Evolutionary conservation across 2,797 vertebrate species (phyloP).

Genomic region (Acanthopagrus latus): DNA sequence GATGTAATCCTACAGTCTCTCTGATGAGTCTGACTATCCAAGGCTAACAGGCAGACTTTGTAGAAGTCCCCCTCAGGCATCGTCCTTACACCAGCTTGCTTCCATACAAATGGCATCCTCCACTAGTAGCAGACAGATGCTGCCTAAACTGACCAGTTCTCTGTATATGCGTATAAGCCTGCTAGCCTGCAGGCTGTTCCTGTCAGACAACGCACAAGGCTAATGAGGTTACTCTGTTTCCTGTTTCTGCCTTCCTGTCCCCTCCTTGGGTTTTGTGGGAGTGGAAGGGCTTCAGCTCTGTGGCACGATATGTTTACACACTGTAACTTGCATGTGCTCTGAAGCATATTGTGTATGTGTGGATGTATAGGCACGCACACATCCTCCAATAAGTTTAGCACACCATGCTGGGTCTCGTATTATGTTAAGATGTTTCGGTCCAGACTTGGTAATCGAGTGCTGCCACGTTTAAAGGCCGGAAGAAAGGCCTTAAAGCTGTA

Average conservation of each 20-base stretch:
- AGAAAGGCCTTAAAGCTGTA: not conserved
- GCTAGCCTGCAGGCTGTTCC: constrained; percentile 76
- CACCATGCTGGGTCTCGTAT: not conserved
- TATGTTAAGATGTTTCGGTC: not conserved
- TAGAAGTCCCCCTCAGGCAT: constrained; percentile 54
- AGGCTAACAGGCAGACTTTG: constrained; percentile 50
- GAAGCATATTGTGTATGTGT: not conserved
- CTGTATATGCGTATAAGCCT: constrained; percentile 41
- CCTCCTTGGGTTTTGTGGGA: constrained; percentile 47
- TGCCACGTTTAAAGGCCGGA: constrained; percentile 20
- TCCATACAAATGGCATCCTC: constrained; percentile 60
- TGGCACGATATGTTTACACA: constrained; percentile 34
- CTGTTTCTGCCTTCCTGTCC: constrained; percentile 76
- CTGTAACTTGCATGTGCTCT: constrained; percentile 14
- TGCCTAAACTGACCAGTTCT: constrained; percentile 65
- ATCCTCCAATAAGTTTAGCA: not conserved
- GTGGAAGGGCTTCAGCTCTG: constrained; percentile 37
- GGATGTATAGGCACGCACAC: not conserved
- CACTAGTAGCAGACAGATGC: constrained; percentile 50
- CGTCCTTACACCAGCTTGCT: constrained; percentile 26
- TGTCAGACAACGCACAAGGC: constrained; percentile 73
- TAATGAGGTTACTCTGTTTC: constrained; percentile 81
- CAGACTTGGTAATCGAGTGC: not conserved
- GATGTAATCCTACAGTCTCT: constrained; percentile 60
- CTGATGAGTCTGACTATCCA: constrained; percentile 53